Percentiles rank a stretch among this genome's conserved stretches.
These are phyloP conservation scores for Chrysotoxum bicinctum DNA, from an alignment of 2,888 invertebrate species.

Conservation along the genomic window DNA sequence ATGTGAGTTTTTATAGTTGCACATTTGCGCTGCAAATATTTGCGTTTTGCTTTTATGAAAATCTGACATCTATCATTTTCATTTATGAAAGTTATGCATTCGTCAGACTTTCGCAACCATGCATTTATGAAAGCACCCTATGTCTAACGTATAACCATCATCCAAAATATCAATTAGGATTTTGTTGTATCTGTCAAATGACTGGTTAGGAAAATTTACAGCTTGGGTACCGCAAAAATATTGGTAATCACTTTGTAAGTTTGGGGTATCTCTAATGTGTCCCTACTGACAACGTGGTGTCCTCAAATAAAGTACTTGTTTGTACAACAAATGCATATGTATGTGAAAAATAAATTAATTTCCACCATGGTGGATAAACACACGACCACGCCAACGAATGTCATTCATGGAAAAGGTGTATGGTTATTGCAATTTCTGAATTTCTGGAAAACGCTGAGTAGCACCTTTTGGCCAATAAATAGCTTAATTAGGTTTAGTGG, in stretches of 20 bases:
- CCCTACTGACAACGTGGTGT: background rate
- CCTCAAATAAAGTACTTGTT: background rate
- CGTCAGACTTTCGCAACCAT: no score
- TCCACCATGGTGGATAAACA: background rate
- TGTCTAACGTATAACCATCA: constrained; percentile 46
- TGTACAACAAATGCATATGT: background rate
- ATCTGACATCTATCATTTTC: no score
- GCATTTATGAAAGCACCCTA: no score
- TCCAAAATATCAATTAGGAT: constrained; percentile 66
- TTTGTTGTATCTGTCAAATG: constrained; percentile 54
- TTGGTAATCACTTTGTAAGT: constrained; percentile 67
- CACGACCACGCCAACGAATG: background rate
- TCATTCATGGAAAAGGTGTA: background rate
- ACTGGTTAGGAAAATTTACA: constrained; percentile 56
- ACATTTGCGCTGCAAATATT: no score
- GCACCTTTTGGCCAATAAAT: constrained; percentile 53
- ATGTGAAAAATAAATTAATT: constrained; percentile 3
- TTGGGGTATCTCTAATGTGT: background rate
- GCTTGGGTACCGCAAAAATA: constrained; percentile 62
- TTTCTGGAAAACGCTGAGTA: constrained; percentile 10
- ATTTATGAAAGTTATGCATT: no score
- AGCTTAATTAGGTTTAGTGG: constrained; percentile 50
- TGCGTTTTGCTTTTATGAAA: no score
- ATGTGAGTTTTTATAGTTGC: no score
- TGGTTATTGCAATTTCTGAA: background rate